Conservation (phyloP, 2,797 vertebrate genomes). For the Ptychobarbus kaznakovi region DNA sequence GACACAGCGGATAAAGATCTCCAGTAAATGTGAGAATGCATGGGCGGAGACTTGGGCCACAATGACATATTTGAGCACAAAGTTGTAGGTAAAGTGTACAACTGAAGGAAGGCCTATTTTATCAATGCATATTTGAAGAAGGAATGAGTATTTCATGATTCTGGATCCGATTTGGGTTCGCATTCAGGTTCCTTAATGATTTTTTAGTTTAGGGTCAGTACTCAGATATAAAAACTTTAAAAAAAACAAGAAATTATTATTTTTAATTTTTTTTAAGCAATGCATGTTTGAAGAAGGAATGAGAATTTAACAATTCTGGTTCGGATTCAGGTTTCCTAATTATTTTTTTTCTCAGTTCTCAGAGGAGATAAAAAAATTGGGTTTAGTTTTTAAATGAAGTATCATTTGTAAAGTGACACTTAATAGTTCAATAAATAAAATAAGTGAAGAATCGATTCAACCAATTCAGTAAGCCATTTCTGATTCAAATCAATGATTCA, state of each 20-base stretch:
- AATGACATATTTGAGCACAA: background rate
- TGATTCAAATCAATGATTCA: background rate
- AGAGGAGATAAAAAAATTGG: background rate
- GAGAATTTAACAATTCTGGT: background rate
- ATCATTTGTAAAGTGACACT: background rate
- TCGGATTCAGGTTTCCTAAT: background rate
- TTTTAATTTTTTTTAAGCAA: background rate
- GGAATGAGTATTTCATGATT: background rate
- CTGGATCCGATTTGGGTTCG: background rate
- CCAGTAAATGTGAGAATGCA: background rate
- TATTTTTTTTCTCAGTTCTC: background rate
- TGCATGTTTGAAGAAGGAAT: background rate
- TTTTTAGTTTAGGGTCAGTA: background rate
- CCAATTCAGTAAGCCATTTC: background rate
- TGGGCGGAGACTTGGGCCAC: background rate
- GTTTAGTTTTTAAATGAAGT: background rate
- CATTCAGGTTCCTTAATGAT: background rate
- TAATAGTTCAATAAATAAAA: background rate
- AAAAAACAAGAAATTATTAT: background rate
- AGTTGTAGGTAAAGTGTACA: background rate
- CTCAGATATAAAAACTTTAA: background rate
- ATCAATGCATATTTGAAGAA: background rate
- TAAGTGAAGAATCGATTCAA: background rate
- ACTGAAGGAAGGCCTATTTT: background rate
- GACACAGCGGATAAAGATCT: slow-evolving; percentile 9